Evolutionary conservation across 2,113 vertebrate genomes (phyloP).

Genomic region (Acinonyx jubatus): DNA sequence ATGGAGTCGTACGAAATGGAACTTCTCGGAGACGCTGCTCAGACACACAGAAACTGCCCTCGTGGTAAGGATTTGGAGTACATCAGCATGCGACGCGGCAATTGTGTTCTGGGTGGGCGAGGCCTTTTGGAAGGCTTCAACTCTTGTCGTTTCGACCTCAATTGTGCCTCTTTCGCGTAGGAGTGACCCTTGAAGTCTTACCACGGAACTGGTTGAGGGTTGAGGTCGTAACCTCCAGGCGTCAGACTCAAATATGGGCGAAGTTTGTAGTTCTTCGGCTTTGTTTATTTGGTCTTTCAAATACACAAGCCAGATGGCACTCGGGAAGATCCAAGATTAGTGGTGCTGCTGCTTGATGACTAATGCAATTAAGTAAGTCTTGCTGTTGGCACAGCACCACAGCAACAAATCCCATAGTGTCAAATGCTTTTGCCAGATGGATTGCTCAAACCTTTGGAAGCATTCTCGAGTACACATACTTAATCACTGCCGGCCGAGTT

Average conservation of each 20-base stretch:
- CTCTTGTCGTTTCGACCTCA: neutral
- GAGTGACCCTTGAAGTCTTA: fast-evolving
- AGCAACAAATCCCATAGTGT: constrained; percentile 73
- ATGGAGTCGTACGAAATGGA: neutral
- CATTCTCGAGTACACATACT: constrained; percentile 71
- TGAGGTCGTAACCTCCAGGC: constrained; percentile 12
- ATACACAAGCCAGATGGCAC: constrained; percentile 59
- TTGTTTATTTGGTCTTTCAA: constrained; percentile 65
- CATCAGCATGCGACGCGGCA: neutral
- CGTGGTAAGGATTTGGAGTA: neutral
- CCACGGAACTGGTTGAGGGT: neutral
- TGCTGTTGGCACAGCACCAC: constrained; percentile 51
- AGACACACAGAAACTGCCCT: neutral
- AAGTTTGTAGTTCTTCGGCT: neutral
- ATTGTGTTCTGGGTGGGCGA: neutral
- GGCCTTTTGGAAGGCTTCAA: neutral
- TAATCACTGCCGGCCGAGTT: constrained; percentile 76
- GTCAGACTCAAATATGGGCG: constrained; percentile 54
- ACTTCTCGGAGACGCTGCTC: neutral
- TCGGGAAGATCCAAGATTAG: constrained; percentile 75
- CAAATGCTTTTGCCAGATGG: constrained; percentile 78
- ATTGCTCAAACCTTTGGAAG: constrained; percentile 86
- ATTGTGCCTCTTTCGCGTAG: neutral
- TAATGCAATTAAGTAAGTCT: constrained; percentile 79
- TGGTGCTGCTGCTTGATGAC: constrained; percentile 78